Base-by-base conservation (phyloP, 2,888 invertebrate genomes). In the Tetragnatha montana region DNA sequence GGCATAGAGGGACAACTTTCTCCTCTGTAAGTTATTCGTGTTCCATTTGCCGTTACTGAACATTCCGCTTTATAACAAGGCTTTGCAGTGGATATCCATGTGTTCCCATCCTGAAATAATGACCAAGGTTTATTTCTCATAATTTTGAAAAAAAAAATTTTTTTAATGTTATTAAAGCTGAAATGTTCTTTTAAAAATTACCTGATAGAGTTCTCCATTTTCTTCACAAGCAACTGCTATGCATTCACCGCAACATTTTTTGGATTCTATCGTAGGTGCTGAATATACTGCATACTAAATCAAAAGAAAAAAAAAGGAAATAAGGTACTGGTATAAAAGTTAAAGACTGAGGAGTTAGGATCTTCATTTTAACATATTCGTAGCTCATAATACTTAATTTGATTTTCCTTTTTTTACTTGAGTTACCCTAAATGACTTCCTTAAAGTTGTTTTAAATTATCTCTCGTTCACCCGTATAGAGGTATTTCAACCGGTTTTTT, bases 231-330 rank as follows among this genome's bases (percentile, higher is more conserved):
- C 92, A 70, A 91, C 81, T 69, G 91, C 91, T 49, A 91, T 89
- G 70, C 92, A 92, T 22, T 83, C 82, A 73, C 92, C 92, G 76
- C 92, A 92, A 69, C 92, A 92, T 22, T 91, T 91, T 4, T 78
- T 35, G 49, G 91, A 91, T n/a, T 78, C 83, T 12, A 74, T 71
- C 0, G 74, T 17, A 3, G 92, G 81, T 76, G 89, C 90, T 7
- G 91, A 76, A 82, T 92, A 92, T 19, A 82, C 85, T 19, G 88
- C 91, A 50, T 91, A 91, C 92, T 92, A 19, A 81, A 71, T 60
- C 60, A 60, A 60, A 60, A 17, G 60, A 60, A 60, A 60, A 60
- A 8, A 10, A 8, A 17, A 4, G 14, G 60, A 60, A 60, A 60
- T 35, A 35, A 35, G 35, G 35, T 35, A 35, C 35, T 4, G n/a